phyloP scores from a whole-genome alignment of 2,797 vertebrate species.

The Cynodonichthys magdalenae region DNA sequence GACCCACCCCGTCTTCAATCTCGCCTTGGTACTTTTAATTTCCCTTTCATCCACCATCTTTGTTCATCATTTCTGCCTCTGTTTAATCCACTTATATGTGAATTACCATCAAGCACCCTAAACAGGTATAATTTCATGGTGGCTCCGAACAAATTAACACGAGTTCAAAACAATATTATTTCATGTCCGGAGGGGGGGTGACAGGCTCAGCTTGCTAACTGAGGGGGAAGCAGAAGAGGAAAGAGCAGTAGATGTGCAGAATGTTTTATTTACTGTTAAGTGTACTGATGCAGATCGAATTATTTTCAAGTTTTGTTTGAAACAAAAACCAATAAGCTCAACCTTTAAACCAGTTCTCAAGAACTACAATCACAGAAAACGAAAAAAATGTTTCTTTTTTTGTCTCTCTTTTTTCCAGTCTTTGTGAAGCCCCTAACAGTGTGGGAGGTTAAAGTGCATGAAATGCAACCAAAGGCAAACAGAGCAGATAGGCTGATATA shows the following conservation, averaged over 20 bases:
- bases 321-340: too few species aligned
- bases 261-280: not conserved
- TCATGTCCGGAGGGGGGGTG: slow-evolving; percentile 38
- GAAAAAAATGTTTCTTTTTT: too few species aligned
- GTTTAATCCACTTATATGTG: slow-evolving; percentile 37
- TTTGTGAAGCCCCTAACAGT: slow-evolving; percentile 2
- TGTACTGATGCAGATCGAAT: not conserved
- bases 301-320: too few species aligned
- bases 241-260: not conserved
- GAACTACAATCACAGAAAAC: too few species aligned
- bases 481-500: slow-evolving; percentile 1
- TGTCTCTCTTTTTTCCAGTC: not conserved
- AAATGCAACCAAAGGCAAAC: slow-evolving; percentile 6
- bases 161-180: slow-evolving; percentile 53
- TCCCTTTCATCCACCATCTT: slow-evolving; percentile 22
- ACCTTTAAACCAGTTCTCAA: too few species aligned
- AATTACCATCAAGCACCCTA: slow-evolving; percentile 17
- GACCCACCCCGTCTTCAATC: not conserved
- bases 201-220: slow-evolving; percentile 34
- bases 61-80: slow-evolving; percentile 22
- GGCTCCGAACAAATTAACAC: slow-evolving; percentile 65
- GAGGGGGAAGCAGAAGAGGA: slow-evolving; percentile 22
- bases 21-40: slow-evolving; percentile 4
- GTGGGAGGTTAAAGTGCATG: slow-evolving; percentile 11
- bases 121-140: slow-evolving; percentile 66